Conservation (phyloP, 2,113 vertebrate genomes). For the Scytalopus superciliaris region DNA sequence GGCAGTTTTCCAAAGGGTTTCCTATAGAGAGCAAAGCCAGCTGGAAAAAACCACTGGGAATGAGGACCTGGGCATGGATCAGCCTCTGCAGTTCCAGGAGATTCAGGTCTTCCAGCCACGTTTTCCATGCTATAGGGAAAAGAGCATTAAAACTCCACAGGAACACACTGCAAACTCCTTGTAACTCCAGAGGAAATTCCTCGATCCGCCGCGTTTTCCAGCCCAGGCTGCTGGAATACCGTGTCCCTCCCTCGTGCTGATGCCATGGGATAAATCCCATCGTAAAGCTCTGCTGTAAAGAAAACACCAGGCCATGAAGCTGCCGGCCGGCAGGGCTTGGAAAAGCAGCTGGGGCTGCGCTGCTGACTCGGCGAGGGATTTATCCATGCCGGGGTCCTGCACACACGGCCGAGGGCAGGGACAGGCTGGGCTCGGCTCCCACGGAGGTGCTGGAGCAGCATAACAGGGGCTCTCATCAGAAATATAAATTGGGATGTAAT, state of each 20-base stretch:
- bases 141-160: neutral
- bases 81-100: neutral
- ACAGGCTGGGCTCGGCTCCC: neutral
- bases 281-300: neutral
- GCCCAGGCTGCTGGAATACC: neutral
- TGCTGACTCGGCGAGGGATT: conserved; percentile 33
- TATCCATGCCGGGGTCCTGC: neutral
- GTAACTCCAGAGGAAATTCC: neutral
- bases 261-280: neutral
- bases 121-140: neutral
- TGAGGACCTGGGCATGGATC: neutral
- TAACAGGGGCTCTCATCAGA: neutral
- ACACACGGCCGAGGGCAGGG: neutral
- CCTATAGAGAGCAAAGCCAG: neutral
- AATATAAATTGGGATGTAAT: neutral
- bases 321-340: neutral
- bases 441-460: neutral
- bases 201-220: rapidly evolving
- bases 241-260: neutral
- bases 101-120: neutral
- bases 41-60: neutral
- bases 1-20: neutral
- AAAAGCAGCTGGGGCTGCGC: neutral
- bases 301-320: neutral
- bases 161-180: neutral